A percentile compares a stretch with the other conserved stretches of the same genome.
Conservation (phyloP, 2,888 invertebrate genomes). For the Platycheirus rosarum region DNA sequence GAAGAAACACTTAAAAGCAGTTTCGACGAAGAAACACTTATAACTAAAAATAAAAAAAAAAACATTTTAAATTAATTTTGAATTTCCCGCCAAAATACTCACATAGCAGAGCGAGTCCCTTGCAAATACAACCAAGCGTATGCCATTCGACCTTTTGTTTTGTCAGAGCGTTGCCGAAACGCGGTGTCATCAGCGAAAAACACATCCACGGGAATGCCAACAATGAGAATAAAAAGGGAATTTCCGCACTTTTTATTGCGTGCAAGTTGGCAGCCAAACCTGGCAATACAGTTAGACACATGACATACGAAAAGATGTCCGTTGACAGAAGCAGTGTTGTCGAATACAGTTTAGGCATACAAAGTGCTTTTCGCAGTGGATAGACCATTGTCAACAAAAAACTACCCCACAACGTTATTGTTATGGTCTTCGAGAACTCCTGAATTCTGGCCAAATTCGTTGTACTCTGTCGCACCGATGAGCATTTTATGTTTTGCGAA, state of each 20-base stretch:
- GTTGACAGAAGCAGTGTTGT: slow-evolving; percentile 80
- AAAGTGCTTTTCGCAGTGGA: slow-evolving; percentile 80
- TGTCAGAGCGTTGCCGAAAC: slow-evolving; percentile 80
- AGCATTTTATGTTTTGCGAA: slow-evolving; percentile 77
- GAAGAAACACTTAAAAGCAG: slow-evolving; percentile 81
- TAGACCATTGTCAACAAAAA: slow-evolving; percentile 79
- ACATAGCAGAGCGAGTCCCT: slow-evolving; percentile 80
- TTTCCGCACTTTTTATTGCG: slow-evolving; percentile 81
- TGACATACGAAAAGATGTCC: slow-evolving; percentile 82
- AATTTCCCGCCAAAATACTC: no score
- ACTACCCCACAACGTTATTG: slow-evolving; percentile 79
- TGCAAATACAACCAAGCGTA: slow-evolving; percentile 80
- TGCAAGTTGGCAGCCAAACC: slow-evolving; percentile 81
- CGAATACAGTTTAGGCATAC: slow-evolving; percentile 81
- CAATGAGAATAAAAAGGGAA: slow-evolving; percentile 81
- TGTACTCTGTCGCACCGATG: slow-evolving; percentile 72
- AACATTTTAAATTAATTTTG: not conserved
- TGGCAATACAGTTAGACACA: slow-evolving; percentile 82
- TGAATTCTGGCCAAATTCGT: slow-evolving; percentile 77
- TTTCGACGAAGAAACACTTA: slow-evolving; percentile 81
- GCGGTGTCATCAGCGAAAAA: slow-evolving; percentile 82
- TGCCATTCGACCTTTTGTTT: slow-evolving; percentile 81
- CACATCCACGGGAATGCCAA: slow-evolving; percentile 83
- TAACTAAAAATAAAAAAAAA: slow-evolving; percentile 76
- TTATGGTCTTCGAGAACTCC: slow-evolving; percentile 79